Evolutionary conservation across 2,113 vertebrate genomes (phyloP).

Genomic region (Pica pica): DNA sequence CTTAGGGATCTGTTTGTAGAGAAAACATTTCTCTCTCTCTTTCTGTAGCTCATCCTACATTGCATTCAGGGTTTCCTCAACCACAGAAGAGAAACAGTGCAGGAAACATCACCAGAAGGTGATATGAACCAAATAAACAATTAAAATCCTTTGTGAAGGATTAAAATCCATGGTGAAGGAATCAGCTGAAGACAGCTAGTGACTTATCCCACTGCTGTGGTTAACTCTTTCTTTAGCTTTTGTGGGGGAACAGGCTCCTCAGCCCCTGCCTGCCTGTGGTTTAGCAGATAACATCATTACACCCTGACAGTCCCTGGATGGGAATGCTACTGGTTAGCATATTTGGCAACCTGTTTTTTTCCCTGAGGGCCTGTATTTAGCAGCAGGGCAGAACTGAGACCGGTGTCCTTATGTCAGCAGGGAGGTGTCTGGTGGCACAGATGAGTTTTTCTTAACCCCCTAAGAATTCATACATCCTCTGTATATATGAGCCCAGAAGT

Average conservation of each 20-base stretch:
- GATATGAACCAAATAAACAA: not conserved
- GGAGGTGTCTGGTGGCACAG: not conserved
- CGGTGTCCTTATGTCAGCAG: not conserved
- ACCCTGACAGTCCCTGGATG: not conserved
- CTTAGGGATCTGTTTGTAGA: not conserved
- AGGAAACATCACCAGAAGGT: not conserved
- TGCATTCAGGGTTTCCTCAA: not conserved
- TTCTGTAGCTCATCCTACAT: not conserved
- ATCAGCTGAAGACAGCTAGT: not conserved
- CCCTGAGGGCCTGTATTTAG: not conserved
- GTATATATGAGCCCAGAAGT: not conserved
- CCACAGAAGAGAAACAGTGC: not conserved
- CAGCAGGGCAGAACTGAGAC: not conserved
- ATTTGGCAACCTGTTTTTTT: not conserved
- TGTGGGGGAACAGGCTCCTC: not conserved
- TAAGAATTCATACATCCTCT: not conserved
- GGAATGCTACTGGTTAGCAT: not conserved
- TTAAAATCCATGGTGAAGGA: rapidly evolving
- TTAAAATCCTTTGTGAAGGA: not conserved
- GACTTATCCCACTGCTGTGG: not conserved
- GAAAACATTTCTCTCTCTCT: not conserved
- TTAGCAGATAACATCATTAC: not conserved
- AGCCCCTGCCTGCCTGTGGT: not conserved
- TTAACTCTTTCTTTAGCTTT: not conserved
- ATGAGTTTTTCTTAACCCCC: not conserved